Base-by-base conservation (phyloP, 1,140 invertebrate genomes). In the Eciton burchellii region DNA sequence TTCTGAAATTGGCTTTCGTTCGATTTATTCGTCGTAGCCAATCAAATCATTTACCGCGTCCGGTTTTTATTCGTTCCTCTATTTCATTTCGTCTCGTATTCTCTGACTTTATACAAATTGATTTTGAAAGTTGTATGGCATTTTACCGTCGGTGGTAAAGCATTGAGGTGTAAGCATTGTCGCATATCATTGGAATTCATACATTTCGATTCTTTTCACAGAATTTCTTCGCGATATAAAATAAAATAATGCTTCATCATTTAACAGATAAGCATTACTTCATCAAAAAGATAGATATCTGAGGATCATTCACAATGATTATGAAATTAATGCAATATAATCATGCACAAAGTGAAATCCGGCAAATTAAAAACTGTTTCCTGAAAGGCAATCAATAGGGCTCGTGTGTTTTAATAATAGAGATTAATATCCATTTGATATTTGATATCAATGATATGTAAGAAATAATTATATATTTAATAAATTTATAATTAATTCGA, bases 61-160 rank as follows among this genome's bases (percentile, higher is more conserved):
- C 81, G 68, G 72, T 65, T 83, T 87, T 77, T 45, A 68, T 16
- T 41, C 26, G 26, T 76, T 57, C 54, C 14, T 12, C 47, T 70
- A 29, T 76, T 76, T 70, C 66, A 24, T 83, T 71, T 83, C 84
- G 73, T 82, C 83, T 86, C 81, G 71, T 86, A 76, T 63, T 70
- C 85, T 84, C 72, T 84, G 87, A 89, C 87, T 89, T 89, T 89
- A 88, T 89, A 89, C 87, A 89, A 89, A 89, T 81, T 83, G 76
- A 72, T 88, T 88, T 88, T 65, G 52, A 86, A 81, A 82, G 54
- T 60, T 84, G 73, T 86, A 88, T 89, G 77, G 84, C 79, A 82
- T 86, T 86, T 89, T 89, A 89, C 82, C 87, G 87, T 88, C 87
- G 87, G 87, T 89, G 87, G 87, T 86, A 65, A 89, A 89, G 54